Conservation (phyloP, 2,888 invertebrate species). For the Margaritifera margaritifera region DNA sequence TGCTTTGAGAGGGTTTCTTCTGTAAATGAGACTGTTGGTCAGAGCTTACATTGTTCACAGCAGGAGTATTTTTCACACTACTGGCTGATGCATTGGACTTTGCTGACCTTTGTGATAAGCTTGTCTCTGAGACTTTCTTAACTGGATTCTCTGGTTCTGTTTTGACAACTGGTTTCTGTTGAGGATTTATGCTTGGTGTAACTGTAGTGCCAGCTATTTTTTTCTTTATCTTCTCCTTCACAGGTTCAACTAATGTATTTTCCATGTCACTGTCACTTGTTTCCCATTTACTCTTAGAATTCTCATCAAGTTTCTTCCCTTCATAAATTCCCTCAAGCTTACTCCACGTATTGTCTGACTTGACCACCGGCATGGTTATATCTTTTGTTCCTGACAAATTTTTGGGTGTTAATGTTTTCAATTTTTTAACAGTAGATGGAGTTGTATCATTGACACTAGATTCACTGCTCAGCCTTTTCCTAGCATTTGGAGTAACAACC, state of each 20-base stretch:
- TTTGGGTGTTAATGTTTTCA: conserved; percentile 33
- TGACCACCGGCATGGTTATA: conserved; percentile 1
- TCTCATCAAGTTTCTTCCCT: conserved; percentile 58
- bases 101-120: conserved; percentile 25
- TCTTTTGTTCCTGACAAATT: conserved; percentile 25
- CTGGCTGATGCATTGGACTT: conserved; percentile 27
- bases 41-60: neutral
- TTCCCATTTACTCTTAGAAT: conserved; percentile 65
- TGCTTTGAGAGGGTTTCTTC: conserved; percentile 18
- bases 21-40: conserved; percentile 7
- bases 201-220: conserved; percentile 11
- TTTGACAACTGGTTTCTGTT: conserved; percentile 9
- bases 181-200: neutral
- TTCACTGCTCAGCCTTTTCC: conserved; percentile 57
- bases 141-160: conserved; percentile 14
- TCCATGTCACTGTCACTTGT: conserved; percentile 66
- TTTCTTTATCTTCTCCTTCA: conserved; percentile 28
- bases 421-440: conserved; percentile 35
- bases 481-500: conserved; percentile 24
- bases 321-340: conserved; percentile 14
- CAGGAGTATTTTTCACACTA: conserved; percentile 22
- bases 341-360: neutral
- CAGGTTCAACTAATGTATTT: conserved; percentile 39
- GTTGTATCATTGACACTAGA: conserved; percentile 46
- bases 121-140: conserved; percentile 13